These are phyloP conservation scores for Apomyelois bistriatella DNA, from an alignment of 2,888 invertebrate genomes.

Conservation along the genomic window DNA sequence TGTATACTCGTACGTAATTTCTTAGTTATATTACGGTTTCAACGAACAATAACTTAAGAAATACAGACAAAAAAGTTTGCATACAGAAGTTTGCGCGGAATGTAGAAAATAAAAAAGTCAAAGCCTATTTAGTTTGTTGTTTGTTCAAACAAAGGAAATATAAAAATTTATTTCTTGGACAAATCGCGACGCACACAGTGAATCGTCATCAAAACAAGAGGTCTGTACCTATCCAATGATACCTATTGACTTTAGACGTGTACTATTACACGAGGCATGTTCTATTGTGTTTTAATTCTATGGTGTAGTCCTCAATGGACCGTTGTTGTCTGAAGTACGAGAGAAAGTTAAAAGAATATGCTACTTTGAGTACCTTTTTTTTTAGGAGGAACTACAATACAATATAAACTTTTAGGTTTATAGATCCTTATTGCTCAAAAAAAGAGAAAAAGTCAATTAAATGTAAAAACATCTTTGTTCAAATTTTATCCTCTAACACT, in stretches of 20 bases:
- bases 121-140: slow-evolving; percentile 3
- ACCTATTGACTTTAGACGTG: background rate
- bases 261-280: background rate
- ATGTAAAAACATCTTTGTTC: no score
- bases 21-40: background rate
- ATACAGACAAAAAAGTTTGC: background rate
- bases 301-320: slow-evolving; percentile 27
- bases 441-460: no score
- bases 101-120: slow-evolving; percentile 3
- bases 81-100: background rate
- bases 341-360: slow-evolving; percentile 35
- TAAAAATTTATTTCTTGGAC: slow-evolving; percentile 10
- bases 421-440: no score
- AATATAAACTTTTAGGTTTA: no score
- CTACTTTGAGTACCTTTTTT: background rate
- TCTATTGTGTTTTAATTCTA: slow-evolving; percentile 27
- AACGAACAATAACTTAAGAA: background rate
- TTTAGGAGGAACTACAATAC: no score
- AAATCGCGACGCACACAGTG: background rate
- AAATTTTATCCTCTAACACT: no score
- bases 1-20: no score
- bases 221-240: background rate
- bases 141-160: slow-evolving; percentile 6
- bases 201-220: slow-evolving; percentile 1
- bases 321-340: slow-evolving; percentile 40